Evolutionary conservation across 2,113 vertebrate genomes (phyloP), one percentile per base, ranked within the genome.

Genomic region (Tachuris rubrigastra): DNA sequence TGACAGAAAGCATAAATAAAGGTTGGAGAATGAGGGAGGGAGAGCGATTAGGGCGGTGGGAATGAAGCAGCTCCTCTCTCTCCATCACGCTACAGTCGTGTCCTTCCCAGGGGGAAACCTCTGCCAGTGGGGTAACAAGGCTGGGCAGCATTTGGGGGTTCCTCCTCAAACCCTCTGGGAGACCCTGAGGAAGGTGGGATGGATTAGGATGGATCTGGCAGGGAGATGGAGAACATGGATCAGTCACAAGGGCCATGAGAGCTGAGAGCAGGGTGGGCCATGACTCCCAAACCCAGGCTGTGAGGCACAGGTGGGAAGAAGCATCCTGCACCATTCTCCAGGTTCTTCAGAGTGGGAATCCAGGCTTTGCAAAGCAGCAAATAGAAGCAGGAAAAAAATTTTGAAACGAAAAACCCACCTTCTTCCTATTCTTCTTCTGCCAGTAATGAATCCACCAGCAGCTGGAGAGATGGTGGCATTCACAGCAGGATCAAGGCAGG

Each of bases 41-140:
- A 67, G 66, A 19, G 28, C 67, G 53, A 46, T 77, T 23, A 50
- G 62, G 39, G 59, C 35, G 66, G 49, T 47, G 25, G 66, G 41
- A 81, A 60, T 69, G 33, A 86, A 75, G 44, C 20, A 1, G 1
- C 21, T 80, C 23, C 30, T 86, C n/a, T 75, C 65, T 60, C 50
- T 74, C 69, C 33, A 8, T 33, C 9, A 1, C 0, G 0, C 39
- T 50, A 35, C 2, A 3, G n/a, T 8, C 6, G 2, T 5, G 3
- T 18, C 21, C 24, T 9, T 42, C 39, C 22, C 1, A 0, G 0
- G 0, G 28, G 75, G 33, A 60, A 71, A 55, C 8, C 12, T 67
- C 33, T 33, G 12, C 13, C 63, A 41, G 18, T 10, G 5, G 52
- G 56, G 20, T 22, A 49, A 17, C 46, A 39, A 47, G 49, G 56